Evolutionary conservation across 2,113 vertebrate species (phyloP).

Genomic region (Scomber colias): DNA sequence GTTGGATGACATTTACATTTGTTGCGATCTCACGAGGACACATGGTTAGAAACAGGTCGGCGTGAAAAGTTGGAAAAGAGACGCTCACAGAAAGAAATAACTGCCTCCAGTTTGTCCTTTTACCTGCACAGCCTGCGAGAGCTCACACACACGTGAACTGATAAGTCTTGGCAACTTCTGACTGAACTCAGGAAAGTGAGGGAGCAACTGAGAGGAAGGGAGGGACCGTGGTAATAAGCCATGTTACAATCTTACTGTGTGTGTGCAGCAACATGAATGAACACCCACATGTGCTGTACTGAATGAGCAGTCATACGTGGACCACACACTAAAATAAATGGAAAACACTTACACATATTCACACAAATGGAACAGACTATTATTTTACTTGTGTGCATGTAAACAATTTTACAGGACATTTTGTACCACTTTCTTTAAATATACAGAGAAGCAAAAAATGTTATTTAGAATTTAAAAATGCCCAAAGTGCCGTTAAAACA

Average conservation of each 20-base stretch:
- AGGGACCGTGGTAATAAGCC: background rate
- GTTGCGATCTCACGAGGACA: background rate
- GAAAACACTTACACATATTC: no score
- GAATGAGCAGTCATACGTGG: background rate
- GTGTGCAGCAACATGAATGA: background rate
- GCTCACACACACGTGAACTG: background rate
- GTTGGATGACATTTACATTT: slow-evolving; percentile 29
- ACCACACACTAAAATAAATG: no score
- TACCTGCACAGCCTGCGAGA: background rate
- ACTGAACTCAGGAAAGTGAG: background rate
- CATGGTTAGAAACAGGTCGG: background rate
- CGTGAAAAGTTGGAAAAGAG: background rate
- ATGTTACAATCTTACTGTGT: background rate
- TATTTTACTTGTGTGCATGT: no score
- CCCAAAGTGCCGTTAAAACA: background rate
- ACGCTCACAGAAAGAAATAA: background rate
- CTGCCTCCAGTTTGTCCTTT: background rate
- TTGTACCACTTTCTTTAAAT: background rate
- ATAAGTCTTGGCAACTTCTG: background rate
- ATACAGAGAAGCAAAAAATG: background rate
- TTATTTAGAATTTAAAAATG: background rate
- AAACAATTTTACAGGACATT: no score
- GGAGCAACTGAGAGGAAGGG: background rate
- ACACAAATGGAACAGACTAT: no score
- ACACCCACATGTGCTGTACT: background rate